These are phyloP conservation scores for Ceratoteleas bidentatus DNA, from an alignment of 1,140 invertebrate genomes.

Conservation along the genomic window DNA sequence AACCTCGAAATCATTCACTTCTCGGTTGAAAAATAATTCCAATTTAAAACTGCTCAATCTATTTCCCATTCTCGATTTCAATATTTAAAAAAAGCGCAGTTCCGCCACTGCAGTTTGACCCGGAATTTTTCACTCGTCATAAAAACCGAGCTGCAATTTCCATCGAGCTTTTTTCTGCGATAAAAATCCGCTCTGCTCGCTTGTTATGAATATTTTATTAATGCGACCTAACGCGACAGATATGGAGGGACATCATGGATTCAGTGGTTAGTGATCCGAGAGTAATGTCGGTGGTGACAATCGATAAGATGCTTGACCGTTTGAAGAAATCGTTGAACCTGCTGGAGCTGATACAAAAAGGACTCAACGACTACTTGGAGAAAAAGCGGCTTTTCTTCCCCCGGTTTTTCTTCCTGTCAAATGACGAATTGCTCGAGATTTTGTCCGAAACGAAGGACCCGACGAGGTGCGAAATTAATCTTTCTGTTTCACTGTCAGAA, in stretches of 20 bases:
- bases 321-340: constrained; percentile 94
- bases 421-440: constrained; percentile 97
- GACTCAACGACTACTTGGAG: constrained; percentile 97
- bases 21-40: too few species aligned
- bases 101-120: too few species aligned
- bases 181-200: too few species aligned
- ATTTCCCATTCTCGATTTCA: too few species aligned
- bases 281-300: constrained; percentile 92
- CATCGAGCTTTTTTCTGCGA: too few species aligned
- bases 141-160: too few species aligned
- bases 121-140: too few species aligned
- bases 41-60: too few species aligned
- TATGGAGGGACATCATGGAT: constrained; percentile 98
- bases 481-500: background rate
- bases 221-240: too few species aligned
- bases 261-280: constrained; percentile 88
- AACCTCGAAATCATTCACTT: too few species aligned
- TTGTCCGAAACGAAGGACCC: constrained; percentile 98
- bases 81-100: too few species aligned
- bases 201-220: too few species aligned
- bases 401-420: constrained; percentile 98
- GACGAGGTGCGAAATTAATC: constrained; percentile 84
- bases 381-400: constrained; percentile 97
- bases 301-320: constrained; percentile 96
- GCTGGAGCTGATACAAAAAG: constrained; percentile 94